These are phyloP conservation scores for Archips xylosteana DNA, from an alignment of 2,888 invertebrate species.

Conservation along the genomic window DNA sequence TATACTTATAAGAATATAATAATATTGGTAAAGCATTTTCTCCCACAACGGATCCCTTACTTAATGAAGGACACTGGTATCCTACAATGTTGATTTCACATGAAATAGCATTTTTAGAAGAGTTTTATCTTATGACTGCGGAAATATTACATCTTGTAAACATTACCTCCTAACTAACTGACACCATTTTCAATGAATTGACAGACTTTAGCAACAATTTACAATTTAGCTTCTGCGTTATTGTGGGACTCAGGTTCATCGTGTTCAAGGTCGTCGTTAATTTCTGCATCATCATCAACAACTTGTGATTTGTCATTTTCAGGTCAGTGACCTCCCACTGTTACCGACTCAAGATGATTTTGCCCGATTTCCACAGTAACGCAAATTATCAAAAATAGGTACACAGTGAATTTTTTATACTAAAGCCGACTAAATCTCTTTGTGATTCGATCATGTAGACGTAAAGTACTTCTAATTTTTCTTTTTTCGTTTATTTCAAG, in stretches of 20 bases:
- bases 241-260: conserved; percentile 62
- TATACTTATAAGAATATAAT: conserved; percentile 85
- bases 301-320: background rate
- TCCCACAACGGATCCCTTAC: conserved; percentile 80
- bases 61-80: conserved; percentile 76
- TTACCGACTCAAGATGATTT: background rate
- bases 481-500: background rate
- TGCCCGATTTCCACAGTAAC: conserved; percentile 63
- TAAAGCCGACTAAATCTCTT: conserved; percentile 47
- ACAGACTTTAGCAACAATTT: conserved; percentile 69
- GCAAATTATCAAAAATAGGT: conserved; percentile 76
- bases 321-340: background rate
- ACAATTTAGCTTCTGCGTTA: conserved; percentile 60
- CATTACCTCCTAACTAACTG: conserved; percentile 73
- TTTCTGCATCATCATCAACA: conserved; percentile 8
- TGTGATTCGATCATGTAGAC: conserved; percentile 4
- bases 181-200: conserved; percentile 82
- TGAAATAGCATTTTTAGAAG: conserved; percentile 73
- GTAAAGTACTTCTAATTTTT: background rate
- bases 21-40: conserved; percentile 84
- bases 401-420: conserved; percentile 59
- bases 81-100: conserved; percentile 72
- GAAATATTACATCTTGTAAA: conserved; percentile 60
- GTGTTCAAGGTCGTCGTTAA: conserved; percentile 16
- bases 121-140: conserved; percentile 67